Conservation (phyloP, 2,888 invertebrate species). For the Panzeria rudis region DNA sequence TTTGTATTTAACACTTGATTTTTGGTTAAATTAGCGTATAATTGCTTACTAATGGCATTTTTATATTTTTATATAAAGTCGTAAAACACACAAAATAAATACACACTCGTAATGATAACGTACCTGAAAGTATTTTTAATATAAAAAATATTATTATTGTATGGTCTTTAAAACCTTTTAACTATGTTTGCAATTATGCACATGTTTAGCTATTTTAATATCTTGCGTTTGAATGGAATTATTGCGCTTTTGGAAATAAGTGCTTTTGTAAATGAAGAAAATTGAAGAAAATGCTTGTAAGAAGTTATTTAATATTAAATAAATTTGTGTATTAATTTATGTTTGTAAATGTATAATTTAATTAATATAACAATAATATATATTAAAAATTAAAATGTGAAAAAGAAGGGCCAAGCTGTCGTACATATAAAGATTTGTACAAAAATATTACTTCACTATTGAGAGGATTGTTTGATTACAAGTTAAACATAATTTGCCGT, state of each 20-base stretch:
- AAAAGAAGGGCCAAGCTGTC: too few species aligned
- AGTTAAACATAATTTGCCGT: neutral
- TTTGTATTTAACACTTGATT: slow-evolving; percentile 52
- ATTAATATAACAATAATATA: too few species aligned
- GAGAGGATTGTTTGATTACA: neutral
- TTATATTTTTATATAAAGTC: slow-evolving; percentile 30
- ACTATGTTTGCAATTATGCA: neutral
- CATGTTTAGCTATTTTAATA: neutral
- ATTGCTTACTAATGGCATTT: slow-evolving; percentile 60
- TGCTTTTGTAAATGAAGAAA: neutral
- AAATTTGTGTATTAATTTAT: neutral
- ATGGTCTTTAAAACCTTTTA: neutral
- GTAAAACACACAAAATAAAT: slow-evolving; percentile 28
- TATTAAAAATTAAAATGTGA: too few species aligned
- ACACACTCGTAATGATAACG: slow-evolving; percentile 26
- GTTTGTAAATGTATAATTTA: too few species aligned
- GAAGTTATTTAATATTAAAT: neutral
- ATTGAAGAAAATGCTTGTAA: neutral
- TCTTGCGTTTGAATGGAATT: neutral
- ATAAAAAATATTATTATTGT: slow-evolving; percentile 12
- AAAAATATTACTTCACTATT: neutral
- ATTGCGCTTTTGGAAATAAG: neutral
- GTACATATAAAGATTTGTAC: neutral
- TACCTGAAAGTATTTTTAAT: slow-evolving; percentile 18
- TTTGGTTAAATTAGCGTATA: slow-evolving; percentile 69